Evolutionary conservation across 1,140 invertebrate genomes (phyloP), one percentile per base, ranked within the genome.

Genomic region (Nomia melanderi): DNA sequence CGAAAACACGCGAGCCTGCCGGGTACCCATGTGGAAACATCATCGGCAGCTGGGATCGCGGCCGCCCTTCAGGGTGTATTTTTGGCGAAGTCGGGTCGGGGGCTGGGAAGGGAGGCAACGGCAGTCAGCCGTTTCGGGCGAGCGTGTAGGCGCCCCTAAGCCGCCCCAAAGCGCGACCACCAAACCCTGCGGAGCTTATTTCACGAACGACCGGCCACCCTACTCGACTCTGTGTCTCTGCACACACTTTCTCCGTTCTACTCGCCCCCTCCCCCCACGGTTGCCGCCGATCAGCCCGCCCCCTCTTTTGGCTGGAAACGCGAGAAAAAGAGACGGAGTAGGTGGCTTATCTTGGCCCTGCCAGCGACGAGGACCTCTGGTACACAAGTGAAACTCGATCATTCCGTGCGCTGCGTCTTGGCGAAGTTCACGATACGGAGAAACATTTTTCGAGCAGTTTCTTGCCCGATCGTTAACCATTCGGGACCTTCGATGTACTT

Each of bases 141-240:
- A 78, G 70, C 53, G 77, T 82, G 85, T 85, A 87, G 75, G 75
- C 78, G 79, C 79, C 84, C 87, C 78, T 90, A 91, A 92, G 89
- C 86, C 86, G 83, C 88, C 88, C 84, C 77, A 87, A 85, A 88
- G 89, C 88, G 86, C 88, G 91, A 91, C 90, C 91, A 90, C 91
- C 87, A 88, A 91, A 86, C 90, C 90, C 89, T 85, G 88, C 90
- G 86, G 88, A 91, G 91, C 91, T 92, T 91, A 92, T 92, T 92
- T 92, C 88, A 92, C 91, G 91, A 91, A 85, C 90, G 90, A 92
- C 76, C 90, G 89, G 86, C 67, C 89, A 91, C 90, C 91, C 89
- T 85, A 63, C 81, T 81, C 83, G 56, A 72, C 71, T 69, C 72
- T 66, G 78, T 70, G 83, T 82, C 83, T 81, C 78, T 75, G 84